Evolutionary conservation across 2,888 invertebrate species (phyloP), one percentile per base, ranked within the genome.

Genomic region (Cantharis lateralis): DNA sequence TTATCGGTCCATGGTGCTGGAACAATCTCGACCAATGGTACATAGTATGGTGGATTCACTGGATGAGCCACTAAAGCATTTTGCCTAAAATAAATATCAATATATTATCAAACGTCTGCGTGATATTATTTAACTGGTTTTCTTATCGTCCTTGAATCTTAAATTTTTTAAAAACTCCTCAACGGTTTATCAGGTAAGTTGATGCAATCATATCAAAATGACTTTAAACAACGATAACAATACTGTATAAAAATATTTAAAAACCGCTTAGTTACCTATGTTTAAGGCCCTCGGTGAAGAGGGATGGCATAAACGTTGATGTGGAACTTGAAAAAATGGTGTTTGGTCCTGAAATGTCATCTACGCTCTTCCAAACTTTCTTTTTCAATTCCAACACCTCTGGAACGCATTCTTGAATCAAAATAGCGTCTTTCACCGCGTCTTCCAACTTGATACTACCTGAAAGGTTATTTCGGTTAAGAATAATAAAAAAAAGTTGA

Each of bases 41-140:
- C 96, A 87, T 97, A 98, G 87, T 98, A 98, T 0, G 98, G 98
- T 5, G 98, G 98, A 88, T 98, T 98, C 2, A 98, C 96, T 88
- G 98, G 98, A 89, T 98, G 98, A 0, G 96, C 95, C 13, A 98
- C 96, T 70, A 96, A 91, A 28, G 94, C 91, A 89, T 95, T 91
- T 79, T 87, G 87, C 78, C 88, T 24, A 9, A 24, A 24, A 9
- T 24, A 24, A 24, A 24, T 9, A 20, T 20, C 3, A 18, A 1
- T 20, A 4, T 20, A 5, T 5, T 5, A 20, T 20, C 20, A 24
- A 24, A 24, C 9, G 24, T 24, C 7, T 20, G 20, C 4, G 18
- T 3, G 18, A 18, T 18, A 18, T 18, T 18, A 18, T 18, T 18
- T 20, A 20, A 20, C 5, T 20, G 5, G 5, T 5, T 9, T 24